Evolutionary conservation across 2,797 vertebrate genomes (phyloP).

Genomic region (Cuniculus paca): DNA sequence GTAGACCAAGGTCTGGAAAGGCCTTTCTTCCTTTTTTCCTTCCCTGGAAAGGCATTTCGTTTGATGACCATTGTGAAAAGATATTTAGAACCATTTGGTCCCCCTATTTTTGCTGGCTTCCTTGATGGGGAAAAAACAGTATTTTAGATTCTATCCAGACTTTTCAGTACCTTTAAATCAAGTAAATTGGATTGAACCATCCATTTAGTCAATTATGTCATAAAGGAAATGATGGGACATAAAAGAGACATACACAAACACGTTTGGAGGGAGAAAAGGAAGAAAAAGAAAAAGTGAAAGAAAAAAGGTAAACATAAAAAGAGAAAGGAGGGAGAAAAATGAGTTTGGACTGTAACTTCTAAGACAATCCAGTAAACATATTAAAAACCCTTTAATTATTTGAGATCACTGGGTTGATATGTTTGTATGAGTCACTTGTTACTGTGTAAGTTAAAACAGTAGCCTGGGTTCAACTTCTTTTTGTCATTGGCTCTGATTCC

Average conservation of each 20-base stretch:
- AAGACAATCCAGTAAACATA: neutral
- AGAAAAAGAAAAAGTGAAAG: neutral
- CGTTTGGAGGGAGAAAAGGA: neutral
- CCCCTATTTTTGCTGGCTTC: neutral
- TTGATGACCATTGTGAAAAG: neutral
- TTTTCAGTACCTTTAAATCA: conserved; percentile 17
- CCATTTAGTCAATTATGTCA: conserved; percentile 9
- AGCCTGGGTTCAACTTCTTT: conserved; percentile 79
- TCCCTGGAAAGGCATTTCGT: neutral
- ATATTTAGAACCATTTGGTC: neutral
- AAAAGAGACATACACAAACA: neutral
- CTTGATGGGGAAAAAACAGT: conserved; percentile 49
- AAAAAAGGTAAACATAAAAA: neutral
- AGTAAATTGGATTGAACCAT: conserved; percentile 33
- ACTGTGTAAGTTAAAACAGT: conserved; percentile 77
- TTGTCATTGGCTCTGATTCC: conserved; percentile 82
- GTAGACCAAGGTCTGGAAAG: conserved; percentile 32
- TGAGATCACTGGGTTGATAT: neutral
- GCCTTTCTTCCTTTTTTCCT: neutral
- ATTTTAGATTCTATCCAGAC: conserved; percentile 23
- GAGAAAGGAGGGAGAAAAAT: neutral
- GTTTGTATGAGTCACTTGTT: conserved; percentile 60
- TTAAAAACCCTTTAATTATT: conserved; percentile 2
- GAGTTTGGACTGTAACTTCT: neutral
- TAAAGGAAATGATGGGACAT: conserved; percentile 23